phyloP scores from a whole-genome alignment of 2,888 invertebrate species.

The Agrotis clavis region DNA sequence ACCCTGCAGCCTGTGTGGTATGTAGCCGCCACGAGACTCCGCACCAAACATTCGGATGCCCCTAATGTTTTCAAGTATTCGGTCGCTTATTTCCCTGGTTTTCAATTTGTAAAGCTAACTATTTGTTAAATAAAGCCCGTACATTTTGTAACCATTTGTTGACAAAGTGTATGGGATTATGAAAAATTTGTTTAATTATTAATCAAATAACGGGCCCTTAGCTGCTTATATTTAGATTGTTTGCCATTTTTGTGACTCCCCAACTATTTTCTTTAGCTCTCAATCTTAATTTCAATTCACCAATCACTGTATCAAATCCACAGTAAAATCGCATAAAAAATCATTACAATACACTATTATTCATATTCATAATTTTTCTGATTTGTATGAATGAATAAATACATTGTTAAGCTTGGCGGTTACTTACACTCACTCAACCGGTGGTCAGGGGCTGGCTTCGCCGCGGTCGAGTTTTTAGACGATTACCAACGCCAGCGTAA shows the following conservation, averaged over 20 bases:
- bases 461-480: constrained; percentile 78
- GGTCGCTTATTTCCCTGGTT: constrained; percentile 5
- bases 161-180: too few species aligned
- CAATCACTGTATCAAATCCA: not conserved
- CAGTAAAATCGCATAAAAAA: not conserved
- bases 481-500: constrained; percentile 71
- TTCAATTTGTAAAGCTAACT: not conserved
- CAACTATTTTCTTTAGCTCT: not conserved
- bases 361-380: constrained; percentile 31
- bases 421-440: constrained; percentile 68
- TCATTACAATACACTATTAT: constrained; percentile 24
- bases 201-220: too few species aligned
- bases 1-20: constrained; percentile 75
- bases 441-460: constrained; percentile 74
- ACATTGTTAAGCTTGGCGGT: constrained; percentile 48
- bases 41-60: constrained; percentile 37
- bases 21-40: constrained; percentile 62
- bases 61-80: constrained; percentile 22
- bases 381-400: constrained; percentile 30
- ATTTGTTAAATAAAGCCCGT: not conserved
- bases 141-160: not conserved
- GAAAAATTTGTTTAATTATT: too few species aligned
- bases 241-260: not conserved
- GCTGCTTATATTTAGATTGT: too few species aligned
- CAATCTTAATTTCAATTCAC: constrained; percentile 3